Evolutionary conservation across 1,140 invertebrate genomes (phyloP), one percentile per base, ranked within the genome.

Genomic region (Phthorimaea operculella): DNA sequence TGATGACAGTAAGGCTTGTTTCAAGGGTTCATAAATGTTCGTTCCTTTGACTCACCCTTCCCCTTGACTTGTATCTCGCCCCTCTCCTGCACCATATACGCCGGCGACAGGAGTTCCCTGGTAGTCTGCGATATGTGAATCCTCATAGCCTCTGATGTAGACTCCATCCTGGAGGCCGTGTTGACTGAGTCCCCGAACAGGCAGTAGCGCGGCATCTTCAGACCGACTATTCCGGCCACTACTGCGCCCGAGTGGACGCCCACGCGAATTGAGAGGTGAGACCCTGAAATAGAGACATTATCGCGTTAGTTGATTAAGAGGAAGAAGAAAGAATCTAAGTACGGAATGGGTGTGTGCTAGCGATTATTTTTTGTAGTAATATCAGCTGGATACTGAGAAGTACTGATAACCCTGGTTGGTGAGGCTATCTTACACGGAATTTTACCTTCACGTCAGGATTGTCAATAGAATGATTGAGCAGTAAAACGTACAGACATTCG

Each of bases 141-240:
- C 83, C 94, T 94, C 93, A 97, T 97, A 0, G 95, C 92, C 74
- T 93, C 90, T 55, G 94, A 94, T 0, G 94, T 96, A 1, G 94
- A 95, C 74, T 98, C 96, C 95, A 97, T 96, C 17, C 95, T 82
- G 0, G 94, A 95, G 4, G 95, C 95, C 6, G 94, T 97, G 73
- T 97, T 97, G 0, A 97, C 96, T 0, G 94, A 93, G 71, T 98
- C 96, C 0, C 96, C 96, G 72, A 98, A 98, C 0, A 98, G 84
- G 70, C 95, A 96, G 81, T 96, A 97, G n/a, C 94, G 86, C 0
- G 96, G 96, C 96, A 98, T 98, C 87, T 97, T 98, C 0, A 97
- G 77, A 0, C 96, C 96, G 0, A 98, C 96, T 17, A 98, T 97
- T 12, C 96, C 96, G 1, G 96, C 96, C 0, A 97, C 96, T 1